phyloP scores from a whole-genome alignment of 1,140 invertebrate species.

The Pseudobourletiella spinata region DNA sequence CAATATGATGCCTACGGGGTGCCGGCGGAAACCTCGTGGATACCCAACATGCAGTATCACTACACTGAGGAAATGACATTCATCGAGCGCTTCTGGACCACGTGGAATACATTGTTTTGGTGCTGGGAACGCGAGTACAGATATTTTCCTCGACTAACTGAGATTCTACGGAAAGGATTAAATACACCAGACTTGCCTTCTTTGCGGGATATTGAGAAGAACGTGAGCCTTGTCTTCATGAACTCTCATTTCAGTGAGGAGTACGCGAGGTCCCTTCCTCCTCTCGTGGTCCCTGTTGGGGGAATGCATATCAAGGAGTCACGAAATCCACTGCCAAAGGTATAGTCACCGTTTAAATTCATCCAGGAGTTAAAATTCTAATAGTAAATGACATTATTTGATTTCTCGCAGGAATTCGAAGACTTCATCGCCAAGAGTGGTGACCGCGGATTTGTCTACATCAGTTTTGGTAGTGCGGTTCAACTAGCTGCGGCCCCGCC shows the following conservation, averaged over 20 bases:
- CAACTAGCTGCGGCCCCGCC: conserved; percentile 7
- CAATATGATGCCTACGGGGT: conserved; percentile 16
- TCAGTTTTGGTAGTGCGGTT: conserved; percentile 45
- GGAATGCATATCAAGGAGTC: conserved; percentile 24
- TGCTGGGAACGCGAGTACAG: not conserved
- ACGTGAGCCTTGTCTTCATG: conserved; percentile 45
- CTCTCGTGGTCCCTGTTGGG: conserved; percentile 5
- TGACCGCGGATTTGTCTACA: conserved; percentile 50
- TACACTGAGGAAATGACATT: conserved; percentile 9
- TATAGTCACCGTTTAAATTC: not conserved
- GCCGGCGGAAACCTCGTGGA: not conserved
- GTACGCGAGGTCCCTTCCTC: conserved; percentile 11
- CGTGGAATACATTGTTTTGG: not conserved
- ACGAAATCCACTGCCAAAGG: conserved; percentile 16
- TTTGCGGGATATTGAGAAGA: conserved; percentile 43
- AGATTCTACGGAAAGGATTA: conserved; percentile 2
- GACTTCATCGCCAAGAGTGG: conserved; percentile 42
- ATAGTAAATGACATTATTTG: not conserved
- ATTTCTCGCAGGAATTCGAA: conserved; percentile 39
- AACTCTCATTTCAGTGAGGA: conserved; percentile 51
- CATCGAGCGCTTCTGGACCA: conserved; percentile 8
- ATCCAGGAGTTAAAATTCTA: not conserved
- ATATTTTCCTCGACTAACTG: conserved; percentile 9
- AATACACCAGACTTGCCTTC: conserved; percentile 40
- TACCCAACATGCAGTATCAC: conserved; percentile 15